Evolutionary conservation across 1,140 invertebrate species (phyloP).

Genomic region (Tribolium madens): DNA sequence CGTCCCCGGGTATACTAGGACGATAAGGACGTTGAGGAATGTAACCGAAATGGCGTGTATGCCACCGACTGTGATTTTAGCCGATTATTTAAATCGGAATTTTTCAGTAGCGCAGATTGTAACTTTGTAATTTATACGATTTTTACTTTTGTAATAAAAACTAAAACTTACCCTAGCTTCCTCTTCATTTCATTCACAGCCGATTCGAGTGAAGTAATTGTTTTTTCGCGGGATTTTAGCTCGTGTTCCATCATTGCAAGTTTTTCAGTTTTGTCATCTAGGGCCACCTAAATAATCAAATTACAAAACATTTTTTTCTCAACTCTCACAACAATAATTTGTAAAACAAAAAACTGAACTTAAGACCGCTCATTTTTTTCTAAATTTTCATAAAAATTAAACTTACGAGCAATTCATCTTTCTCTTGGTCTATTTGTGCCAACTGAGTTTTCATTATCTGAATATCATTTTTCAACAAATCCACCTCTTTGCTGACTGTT

Average conservation of each 20-base stretch:
- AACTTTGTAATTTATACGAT: slow-evolving; percentile 33
- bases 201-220: slow-evolving; percentile 51
- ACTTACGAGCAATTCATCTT: slow-evolving; percentile 63
- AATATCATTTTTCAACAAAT: slow-evolving; percentile 58
- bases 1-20: slow-evolving; percentile 74
- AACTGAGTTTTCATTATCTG: slow-evolving; percentile 59
- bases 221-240: slow-evolving; percentile 54
- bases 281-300: slow-evolving; percentile 59
- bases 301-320: not conserved
- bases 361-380: not conserved
- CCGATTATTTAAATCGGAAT: slow-evolving; percentile 70
- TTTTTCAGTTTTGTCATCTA: slow-evolving; percentile 65
- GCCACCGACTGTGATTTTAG: slow-evolving; percentile 68
- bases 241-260: slow-evolving; percentile 59
- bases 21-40: slow-evolving; percentile 55
- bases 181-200: slow-evolving; percentile 57
- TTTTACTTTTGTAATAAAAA: slow-evolving; percentile 40
- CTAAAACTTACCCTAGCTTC: slow-evolving; percentile 60
- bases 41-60: slow-evolving; percentile 62
- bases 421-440: slow-evolving; percentile 62
- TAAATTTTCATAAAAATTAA: slow-evolving; percentile 6
- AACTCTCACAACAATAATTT: too few species aligned
- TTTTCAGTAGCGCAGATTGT: slow-evolving; percentile 47
- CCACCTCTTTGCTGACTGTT: slow-evolving; percentile 55
- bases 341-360: too few species aligned